Base-by-base conservation (phyloP, 2,113 vertebrate species). In the Ondatra zibethicus region DNA sequence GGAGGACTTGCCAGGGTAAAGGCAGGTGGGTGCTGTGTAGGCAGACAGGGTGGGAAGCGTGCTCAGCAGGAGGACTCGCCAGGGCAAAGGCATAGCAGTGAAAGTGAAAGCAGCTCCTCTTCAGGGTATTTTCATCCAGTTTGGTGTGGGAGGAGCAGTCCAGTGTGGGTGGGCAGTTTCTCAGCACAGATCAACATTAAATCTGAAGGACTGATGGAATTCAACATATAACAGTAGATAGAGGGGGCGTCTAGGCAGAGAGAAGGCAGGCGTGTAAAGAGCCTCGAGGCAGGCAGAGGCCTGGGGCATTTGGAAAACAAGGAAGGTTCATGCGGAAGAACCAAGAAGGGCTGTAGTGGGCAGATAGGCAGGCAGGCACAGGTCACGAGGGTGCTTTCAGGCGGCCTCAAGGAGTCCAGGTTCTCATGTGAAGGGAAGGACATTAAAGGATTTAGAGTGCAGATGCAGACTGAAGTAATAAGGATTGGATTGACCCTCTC, bases 361-460 rank as follows among this genome's bases (percentile, higher is more conserved):
- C 21, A 68, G 19, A 47, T 17, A 66, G 50, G 31, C 16, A 29
- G 16, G 9, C 36, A 68, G 39, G 1, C 29, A 23, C 6, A n/a
- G 27, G 7, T 16, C 14, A 33, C 6, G 12, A 47, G 17, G 78
- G 2, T 58, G 93, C 65, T n/a, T 63, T 93, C 61, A 65, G 63
- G 23, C 6, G 3, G 42, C 4, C 45, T 85, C n/a, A 19, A 52
- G 31, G 65, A 91, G 75, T 66, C 39, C 45, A 45, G 27, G 5
- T 39, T 75, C 92, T 75, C 63, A 55, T 87, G 29, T 61, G n/a
- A 73, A 55, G 45, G 63, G 31, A 52, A 13, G 17, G 23, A 23
- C 65, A 63, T 63, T 27, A n/a, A 42, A 92, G 25, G 19, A 70
- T 80, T 86, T 81, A 75, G 89, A n/a, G 94, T 85, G 45, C 85